Percentiles rank a stretch among this genome's conserved stretches.
Conservation (phyloP, 1,140 invertebrate species). For the Stegodyphus dumicola region DNA sequence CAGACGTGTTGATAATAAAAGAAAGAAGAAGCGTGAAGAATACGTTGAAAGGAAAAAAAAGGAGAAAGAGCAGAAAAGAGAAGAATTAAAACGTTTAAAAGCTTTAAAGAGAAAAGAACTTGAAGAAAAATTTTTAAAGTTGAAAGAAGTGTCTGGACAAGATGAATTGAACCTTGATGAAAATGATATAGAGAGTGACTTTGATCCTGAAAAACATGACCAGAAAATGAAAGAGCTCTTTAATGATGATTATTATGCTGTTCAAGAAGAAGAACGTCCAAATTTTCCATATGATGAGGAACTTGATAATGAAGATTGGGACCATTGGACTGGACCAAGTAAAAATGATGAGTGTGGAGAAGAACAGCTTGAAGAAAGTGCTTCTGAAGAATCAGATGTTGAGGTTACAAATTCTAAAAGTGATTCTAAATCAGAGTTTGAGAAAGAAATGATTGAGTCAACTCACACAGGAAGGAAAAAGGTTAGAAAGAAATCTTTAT, state of each 20-base stretch:
- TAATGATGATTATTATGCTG: slow-evolving; percentile 86
- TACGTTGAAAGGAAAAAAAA: slow-evolving; percentile 75
- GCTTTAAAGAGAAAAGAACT: slow-evolving; percentile 91
- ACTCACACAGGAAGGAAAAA: slow-evolving; percentile 68
- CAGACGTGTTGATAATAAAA: slow-evolving; percentile 81
- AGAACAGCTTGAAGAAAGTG: slow-evolving; percentile 64
- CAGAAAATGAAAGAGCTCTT: slow-evolving; percentile 86
- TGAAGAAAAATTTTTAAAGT: slow-evolving; percentile 84
- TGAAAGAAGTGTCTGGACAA: slow-evolving; percentile 91
- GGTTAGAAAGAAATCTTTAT: slow-evolving; percentile 73
- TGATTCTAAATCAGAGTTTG: slow-evolving; percentile 66
- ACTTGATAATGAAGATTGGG: slow-evolving; percentile 77
- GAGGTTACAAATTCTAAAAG: neutral
- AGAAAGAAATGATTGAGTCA: slow-evolving; percentile 74
- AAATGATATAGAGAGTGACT: slow-evolving; percentile 78
- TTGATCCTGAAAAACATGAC: slow-evolving; percentile 91
- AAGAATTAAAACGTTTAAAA: slow-evolving; percentile 88
- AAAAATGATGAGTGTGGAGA: slow-evolving; percentile 67
- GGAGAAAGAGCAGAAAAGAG: slow-evolving; percentile 84
- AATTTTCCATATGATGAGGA: slow-evolving; percentile 84
- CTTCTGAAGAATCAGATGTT: neutral
- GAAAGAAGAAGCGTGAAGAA: slow-evolving; percentile 81
- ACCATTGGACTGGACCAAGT: slow-evolving; percentile 73
- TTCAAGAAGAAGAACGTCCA: slow-evolving; percentile 80
- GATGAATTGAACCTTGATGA: slow-evolving; percentile 71